These are phyloP conservation scores for Dascillus cervinus DNA, from an alignment of 2,888 invertebrate genomes.

Conservation along the genomic window DNA sequence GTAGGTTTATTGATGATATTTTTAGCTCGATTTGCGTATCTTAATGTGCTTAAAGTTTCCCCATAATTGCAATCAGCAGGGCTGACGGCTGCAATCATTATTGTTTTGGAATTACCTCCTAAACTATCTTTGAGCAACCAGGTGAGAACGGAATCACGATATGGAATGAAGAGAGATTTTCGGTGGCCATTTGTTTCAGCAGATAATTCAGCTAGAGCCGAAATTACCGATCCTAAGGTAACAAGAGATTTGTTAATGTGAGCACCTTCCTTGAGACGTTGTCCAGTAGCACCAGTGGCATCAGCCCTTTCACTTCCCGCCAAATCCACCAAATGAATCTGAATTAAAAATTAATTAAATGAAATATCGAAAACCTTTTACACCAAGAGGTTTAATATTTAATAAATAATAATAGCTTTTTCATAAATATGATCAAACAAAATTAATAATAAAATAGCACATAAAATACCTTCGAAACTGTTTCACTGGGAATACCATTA, in stretches of 20 bases:
- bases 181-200: conserved; percentile 25
- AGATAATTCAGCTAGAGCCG: conserved; percentile 69
- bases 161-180: conserved; percentile 66
- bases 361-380: too few relatives aligned
- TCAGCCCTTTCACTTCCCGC: conserved; percentile 87
- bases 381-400: too few relatives aligned
- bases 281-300: conserved; percentile 84
- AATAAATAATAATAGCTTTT: too few relatives aligned
- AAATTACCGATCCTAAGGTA: conserved; percentile 81
- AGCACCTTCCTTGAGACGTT: conserved; percentile 81
- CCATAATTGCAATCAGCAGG: conserved; percentile 73
- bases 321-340: conserved; percentile 76
- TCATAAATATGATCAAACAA: too few relatives aligned
- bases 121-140: conserved; percentile 84
- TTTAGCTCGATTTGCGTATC: conserved; percentile 85
- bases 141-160: conserved; percentile 80
- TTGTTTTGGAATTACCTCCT: conserved; percentile 85
- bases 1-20: conserved; percentile 88
- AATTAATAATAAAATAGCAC: too few relatives aligned
- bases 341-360: too few relatives aligned
- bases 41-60: conserved; percentile 76
- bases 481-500: conserved; percentile 83
- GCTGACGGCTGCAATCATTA: conserved; percentile 80
- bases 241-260: conserved; percentile 88
- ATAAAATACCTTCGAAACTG: conserved; percentile 65